A percentile compares a stretch with the other conserved stretches of the same genome.
Conservation (phyloP, 2,113 vertebrate genomes). For the Macquaria australasica region DNA sequence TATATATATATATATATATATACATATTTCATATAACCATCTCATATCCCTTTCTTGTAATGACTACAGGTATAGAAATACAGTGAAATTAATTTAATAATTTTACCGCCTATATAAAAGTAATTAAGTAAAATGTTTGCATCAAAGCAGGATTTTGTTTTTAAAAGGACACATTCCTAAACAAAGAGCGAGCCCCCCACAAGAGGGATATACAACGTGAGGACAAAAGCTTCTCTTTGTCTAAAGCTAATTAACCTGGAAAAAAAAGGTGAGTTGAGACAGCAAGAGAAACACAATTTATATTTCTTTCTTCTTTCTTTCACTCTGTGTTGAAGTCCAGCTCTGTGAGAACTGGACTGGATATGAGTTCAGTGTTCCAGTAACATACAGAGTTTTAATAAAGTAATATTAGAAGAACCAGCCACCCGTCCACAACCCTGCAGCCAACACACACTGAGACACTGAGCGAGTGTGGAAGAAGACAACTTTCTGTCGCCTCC, state of each 20-base stretch:
- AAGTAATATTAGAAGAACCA: neutral
- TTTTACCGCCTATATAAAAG: no score
- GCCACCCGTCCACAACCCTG: conserved; percentile 31
- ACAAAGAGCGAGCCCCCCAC: no score
- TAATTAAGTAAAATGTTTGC: no score
- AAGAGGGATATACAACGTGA: no score
- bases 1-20: no score
- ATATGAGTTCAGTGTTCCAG: conserved; percentile 21
- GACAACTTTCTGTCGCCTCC: neutral
- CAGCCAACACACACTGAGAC: conserved; percentile 21
- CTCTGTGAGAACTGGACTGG: conserved; percentile 13
- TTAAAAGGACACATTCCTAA: no score
- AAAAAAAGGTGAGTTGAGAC: neutral
- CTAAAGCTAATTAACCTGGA: conserved; percentile 25
- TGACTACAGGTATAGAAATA: no score
- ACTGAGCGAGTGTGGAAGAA: neutral
- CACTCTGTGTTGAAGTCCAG: conserved; percentile 8
- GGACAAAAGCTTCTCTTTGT: no score
- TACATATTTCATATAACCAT: no score
- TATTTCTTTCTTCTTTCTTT: neutral
- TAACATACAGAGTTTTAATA: conserved; percentile 13
- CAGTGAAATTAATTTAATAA: no score
- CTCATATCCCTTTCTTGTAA: no score
- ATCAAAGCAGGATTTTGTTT: no score
- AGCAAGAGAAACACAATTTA: conserved; percentile 1